phyloP scores from a whole-genome alignment of 2,113 vertebrate genomes.

The Tachysurus vachellii region DNA sequence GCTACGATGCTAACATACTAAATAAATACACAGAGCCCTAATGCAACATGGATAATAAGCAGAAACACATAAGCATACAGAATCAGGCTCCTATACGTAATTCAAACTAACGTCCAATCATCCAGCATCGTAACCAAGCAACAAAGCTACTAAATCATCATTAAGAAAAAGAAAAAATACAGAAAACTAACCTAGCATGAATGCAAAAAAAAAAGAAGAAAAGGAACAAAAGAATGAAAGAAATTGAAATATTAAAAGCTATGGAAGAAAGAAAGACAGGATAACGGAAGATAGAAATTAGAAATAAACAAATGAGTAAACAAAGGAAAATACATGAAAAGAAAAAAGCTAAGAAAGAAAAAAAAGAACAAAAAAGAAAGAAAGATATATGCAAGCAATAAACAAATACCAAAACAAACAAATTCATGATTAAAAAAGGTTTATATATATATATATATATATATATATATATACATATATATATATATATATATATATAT shows the following conservation, averaged over 20 bases:
- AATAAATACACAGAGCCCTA: background rate
- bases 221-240: background rate
- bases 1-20: background rate
- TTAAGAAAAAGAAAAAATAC: background rate
- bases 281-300: background rate
- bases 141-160: constrained; percentile 17
- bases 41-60: background rate
- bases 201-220: background rate
- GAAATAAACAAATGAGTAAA: background rate
- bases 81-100: background rate
- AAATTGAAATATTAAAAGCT: background rate
- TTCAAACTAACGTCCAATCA: background rate
- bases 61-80: background rate
- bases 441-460: too few species aligned
- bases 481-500: too few species aligned
- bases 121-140: background rate
- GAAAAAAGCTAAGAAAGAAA: too few species aligned
- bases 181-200: constrained; percentile 8
- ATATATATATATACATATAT: too few species aligned
- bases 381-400: too few species aligned
- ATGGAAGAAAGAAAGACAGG: background rate
- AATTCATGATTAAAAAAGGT: too few species aligned
- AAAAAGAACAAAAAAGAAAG: too few species aligned
- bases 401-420: too few species aligned
- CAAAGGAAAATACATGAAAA: background rate